phyloP scores from a whole-genome alignment of 2,888 invertebrate species.

The Lasioglossum calceatum region DNA sequence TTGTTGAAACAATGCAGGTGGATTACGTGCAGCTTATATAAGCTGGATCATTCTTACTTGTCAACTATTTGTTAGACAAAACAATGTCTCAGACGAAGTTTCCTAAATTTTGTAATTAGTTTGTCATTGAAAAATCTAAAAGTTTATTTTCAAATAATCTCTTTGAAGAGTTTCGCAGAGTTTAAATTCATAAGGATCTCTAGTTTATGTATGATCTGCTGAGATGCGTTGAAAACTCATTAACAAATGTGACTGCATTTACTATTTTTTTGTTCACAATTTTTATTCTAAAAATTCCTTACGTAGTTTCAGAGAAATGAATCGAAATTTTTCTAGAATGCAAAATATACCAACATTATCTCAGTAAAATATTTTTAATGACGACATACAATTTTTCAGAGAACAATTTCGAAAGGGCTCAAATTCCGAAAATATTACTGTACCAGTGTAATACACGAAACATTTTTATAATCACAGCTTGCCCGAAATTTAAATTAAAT shows the following conservation, averaged over 20 bases:
- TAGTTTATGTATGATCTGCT: no score
- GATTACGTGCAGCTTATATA: neutral
- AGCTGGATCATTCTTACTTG: neutral
- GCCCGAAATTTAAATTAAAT: neutral
- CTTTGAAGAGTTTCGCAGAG: no score
- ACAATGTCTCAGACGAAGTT: neutral
- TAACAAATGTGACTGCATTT: no score
- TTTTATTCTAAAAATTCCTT: neutral
- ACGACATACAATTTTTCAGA: neutral
- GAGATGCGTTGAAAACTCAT: no score
- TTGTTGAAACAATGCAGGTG: neutral
- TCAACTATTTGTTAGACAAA: neutral
- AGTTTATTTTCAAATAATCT: no score
- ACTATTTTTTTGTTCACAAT: neutral
- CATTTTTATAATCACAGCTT: neutral
- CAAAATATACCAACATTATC: neutral
- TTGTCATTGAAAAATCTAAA: no score
- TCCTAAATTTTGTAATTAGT: neutral
- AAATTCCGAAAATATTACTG: neutral
- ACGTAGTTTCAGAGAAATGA: neutral
- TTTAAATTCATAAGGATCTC: no score
- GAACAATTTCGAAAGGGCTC: no score
- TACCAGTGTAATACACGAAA: neutral
- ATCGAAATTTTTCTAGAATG: neutral
- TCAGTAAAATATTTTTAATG: neutral